Evolutionary conservation across 2,888 invertebrate genomes (phyloP), one percentile per base, ranked within the genome.

Genomic region (Drosophila mettleri): DNA sequence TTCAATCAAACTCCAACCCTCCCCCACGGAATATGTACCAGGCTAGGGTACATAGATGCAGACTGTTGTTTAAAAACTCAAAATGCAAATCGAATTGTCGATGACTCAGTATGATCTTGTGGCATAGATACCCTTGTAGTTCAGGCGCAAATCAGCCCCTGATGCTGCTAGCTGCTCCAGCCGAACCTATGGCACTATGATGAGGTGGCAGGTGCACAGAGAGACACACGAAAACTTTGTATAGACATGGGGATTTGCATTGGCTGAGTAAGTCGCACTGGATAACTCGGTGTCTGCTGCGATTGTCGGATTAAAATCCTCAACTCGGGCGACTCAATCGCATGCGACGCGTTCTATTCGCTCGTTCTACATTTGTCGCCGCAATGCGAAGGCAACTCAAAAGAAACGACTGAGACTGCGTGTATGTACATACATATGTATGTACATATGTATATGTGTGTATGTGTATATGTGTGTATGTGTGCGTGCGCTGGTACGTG

Each of bases 401-500:
- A 31, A 27, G 14, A 29, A 29, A 29, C 20, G n/a, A 16, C 33
- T 12, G 12, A 31, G 12, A 31, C 12, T 12, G 29, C 8, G 8
- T 29, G 7, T 29, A 8, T 8, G 29, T 51, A 22, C n/a, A 9
- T 12, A 7, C 8, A 9, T 34, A 1, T 34, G 24, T 33, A 12
- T 49, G 18, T 29, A 8, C 8, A 6, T 29, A n/a, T 7, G 2
- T 18, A 10, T 48, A 12, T 12, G 8, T 14, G 5, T 36, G 10
- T 24, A 1, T 24, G 6, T 33, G 16, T 48, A 20, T 9, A 20
- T 46, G 41, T 4, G 24, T 24, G 20, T 20, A n/a, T 20, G 16
- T 45, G 7, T 34, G 12, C 55, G 12, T 53, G 22, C 20, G 12
- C 20, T 18, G 16, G 74, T 64, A 69, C 63, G 78, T 74, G 60